Evolutionary conservation across 2,113 vertebrate genomes (phyloP), one percentile per base, ranked within the genome.

Genomic region (Barbus barbus): DNA sequence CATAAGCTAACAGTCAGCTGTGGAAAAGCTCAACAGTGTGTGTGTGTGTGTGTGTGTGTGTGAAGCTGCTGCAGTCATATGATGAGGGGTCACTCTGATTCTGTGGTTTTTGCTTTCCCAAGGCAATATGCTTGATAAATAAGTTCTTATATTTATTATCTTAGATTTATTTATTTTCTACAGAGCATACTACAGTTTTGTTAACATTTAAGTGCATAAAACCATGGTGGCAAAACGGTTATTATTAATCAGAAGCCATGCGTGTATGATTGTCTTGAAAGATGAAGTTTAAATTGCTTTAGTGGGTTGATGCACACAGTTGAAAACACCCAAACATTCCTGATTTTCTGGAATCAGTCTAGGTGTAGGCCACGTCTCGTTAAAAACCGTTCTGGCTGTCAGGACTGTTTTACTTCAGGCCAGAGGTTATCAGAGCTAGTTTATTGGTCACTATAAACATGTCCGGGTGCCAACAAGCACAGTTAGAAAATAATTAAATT

Each of bases 1-100:
- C 90, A 84, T 94, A 94, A 95, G 92, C 91, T 93, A 13, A 84
- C 82, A 89, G 94, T 95, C 95, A 96, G 94, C 95, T 96, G 95
- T 94, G 94, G 86, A 85, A 72, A 87, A 91, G 93, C 93, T 92
- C 92, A 93, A 90, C 90, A 86, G 76, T 63, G 85, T 89, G 88
- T 41, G 88, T 58, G 31, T 78, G 77, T 78, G 88, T 89, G 61
- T 65, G 87, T 90, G 85, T 63, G 33, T 44, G 77, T 63, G 85
- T 89, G 88, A 67, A 1, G 44, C 44, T 46, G 44, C 44, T 46
- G 28, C 91, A 94, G 94, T 96, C 89, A 81, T 89, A 92, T 93
- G 94, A 93, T 95, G 90, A 81, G 24, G n/a, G 89, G 91, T 90
- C 91, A 91, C 91, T 56, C 18, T 91, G 88, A 93, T 38, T 92